These are phyloP conservation scores for Tipula confusa DNA, from an alignment of 2,888 invertebrate genomes.

Conservation along the genomic window DNA sequence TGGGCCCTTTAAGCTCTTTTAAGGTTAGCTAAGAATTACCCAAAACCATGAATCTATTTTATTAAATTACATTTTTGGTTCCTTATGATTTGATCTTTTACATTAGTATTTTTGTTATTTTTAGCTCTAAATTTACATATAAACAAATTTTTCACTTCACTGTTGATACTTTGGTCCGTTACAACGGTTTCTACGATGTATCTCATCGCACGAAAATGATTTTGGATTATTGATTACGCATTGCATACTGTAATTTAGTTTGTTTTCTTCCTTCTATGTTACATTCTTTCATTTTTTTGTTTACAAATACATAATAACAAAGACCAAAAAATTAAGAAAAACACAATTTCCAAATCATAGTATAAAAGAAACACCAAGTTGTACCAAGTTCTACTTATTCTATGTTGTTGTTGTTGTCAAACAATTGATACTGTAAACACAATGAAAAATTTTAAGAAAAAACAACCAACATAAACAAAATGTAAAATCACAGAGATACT, in stretches of 20 bases:
- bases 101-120: no score
- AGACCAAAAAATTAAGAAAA: slow-evolving; percentile 4
- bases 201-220: no score
- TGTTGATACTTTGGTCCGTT: no score
- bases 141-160: no score
- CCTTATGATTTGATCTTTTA: no score
- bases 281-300: neutral
- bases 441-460: neutral
- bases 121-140: no score
- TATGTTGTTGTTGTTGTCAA: neutral
- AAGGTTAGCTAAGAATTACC: no score
- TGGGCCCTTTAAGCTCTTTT: no score
- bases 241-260: neutral
- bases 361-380: neutral
- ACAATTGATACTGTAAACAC: neutral
- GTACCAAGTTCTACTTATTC: neutral
- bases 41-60: no score
- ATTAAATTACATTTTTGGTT: no score
- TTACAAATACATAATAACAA: neutral
- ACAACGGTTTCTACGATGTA: no score
- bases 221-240: neutral
- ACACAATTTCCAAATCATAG: slow-evolving; percentile 3
- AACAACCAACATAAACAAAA: neutral
- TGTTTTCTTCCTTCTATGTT: neutral
- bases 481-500: neutral